Evolutionary conservation across 2,888 invertebrate genomes (phyloP).

Genomic region (Branchipolynoe longqiensis): DNA sequence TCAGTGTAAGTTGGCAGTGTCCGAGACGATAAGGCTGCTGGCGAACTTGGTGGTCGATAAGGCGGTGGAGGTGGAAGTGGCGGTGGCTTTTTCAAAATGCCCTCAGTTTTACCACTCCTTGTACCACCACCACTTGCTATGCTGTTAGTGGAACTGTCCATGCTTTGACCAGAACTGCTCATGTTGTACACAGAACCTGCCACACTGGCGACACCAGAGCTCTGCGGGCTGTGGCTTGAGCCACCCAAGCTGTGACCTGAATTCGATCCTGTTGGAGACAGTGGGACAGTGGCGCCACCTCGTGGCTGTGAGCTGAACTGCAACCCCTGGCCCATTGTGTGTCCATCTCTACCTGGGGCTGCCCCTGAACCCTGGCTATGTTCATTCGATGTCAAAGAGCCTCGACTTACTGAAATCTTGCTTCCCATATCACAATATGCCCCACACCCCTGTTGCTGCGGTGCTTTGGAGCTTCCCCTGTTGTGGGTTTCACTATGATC

Average conservation of each 20-base stretch:
- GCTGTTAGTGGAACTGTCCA: no score
- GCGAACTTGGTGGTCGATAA: neutral
- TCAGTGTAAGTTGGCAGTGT: neutral
- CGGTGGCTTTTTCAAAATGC: neutral
- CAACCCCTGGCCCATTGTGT: neutral
- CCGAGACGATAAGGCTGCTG: neutral
- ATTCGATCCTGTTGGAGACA: neutral
- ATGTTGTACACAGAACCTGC: no score
- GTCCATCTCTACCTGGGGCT: neutral
- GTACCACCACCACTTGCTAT: no score
- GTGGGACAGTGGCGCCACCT: neutral
- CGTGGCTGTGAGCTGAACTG: neutral
- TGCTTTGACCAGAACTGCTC: no score
- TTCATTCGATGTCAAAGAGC: neutral
- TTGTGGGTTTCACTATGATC: neutral
- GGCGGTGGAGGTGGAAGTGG: conserved; percentile 5
- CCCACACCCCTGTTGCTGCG: neutral
- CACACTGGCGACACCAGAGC: no score
- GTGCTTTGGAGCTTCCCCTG: neutral
- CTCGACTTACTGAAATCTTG: no score
- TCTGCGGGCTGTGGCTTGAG: no score
- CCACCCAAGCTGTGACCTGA: neutral
- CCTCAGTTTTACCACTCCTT: neutral
- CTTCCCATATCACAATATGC: neutral
- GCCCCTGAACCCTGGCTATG: neutral